Evolutionary conservation across 2,797 vertebrate genomes (phyloP), one percentile per base, ranked within the genome.

Genomic region (Trachurus trachurus): DNA sequence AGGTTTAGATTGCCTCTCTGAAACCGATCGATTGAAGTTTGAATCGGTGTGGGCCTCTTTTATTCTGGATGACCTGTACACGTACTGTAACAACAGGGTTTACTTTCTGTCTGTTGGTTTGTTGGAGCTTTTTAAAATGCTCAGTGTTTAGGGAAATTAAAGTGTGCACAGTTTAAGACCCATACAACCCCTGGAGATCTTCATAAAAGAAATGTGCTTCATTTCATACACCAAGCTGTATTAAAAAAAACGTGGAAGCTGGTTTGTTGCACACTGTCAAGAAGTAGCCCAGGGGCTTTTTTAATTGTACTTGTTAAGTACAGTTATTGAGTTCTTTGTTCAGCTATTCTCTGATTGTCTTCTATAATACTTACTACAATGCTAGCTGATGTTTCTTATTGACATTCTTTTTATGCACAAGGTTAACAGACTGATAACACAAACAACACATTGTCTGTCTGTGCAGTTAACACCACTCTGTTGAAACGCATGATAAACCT

Each of bases 41-140:
- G 15, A 44, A 44, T 44, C 15, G 13, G 12, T 44, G 4, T 44
- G 42, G 3, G 42, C 42, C 13, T 44, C 12, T 44, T 44, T 44
- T 15, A 44, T 44, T 44, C 13, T 44, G 13, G 13, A 13, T 44
- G 13, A 44, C 12, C 12, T 13, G 42, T 15, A 15, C 5, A 44
- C 0, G 5, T 44, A 44, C 1, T 0, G 15, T 44, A 57, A 15
- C 66, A 68, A 15, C 63, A 0, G 10, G 37, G 26, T 45, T 71
- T 68, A 53, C 12, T 76, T 37, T 67, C n/a, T 57, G 61, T 70
- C 52, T 72, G 40, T 61, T 74, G 6, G 52, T 73, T 79, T 76
- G 74, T 77, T 75, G 57, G 37, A 82, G 80, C 37, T 71, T 58
- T 62, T 81, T 66, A 42, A 69, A 66, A 15, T 49, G 49, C 60